Base-by-base conservation (phyloP, 92 coral and sea anemone genomes). In the Isaurus tuberculatus region DNA sequence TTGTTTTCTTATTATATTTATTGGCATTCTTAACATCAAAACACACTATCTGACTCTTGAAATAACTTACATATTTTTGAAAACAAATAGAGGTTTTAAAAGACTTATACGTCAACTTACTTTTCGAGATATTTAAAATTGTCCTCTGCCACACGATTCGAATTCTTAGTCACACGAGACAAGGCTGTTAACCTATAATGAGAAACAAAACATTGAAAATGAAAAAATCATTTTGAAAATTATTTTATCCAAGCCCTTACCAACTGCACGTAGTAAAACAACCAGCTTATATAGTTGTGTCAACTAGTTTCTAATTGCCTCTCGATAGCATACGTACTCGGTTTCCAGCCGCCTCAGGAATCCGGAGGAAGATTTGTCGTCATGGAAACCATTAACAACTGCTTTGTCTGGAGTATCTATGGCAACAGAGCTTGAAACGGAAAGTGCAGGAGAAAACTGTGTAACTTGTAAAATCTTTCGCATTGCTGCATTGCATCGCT, bases 61-160 rank as follows among this genome's bases (percentile, higher is more conserved):
- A 6, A 8, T 0, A 42, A 11, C 46, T 11, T 5, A 11, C 46
- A 11, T 40, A 5, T 5, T 40, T 40, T 5, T 40, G 5, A 0
- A 40, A 40, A 40, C 8, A 40, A 15, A 49, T n/a, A 2, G 5
- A 11, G 13, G 13, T 11, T 4, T 49, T 49, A 5, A 49, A 49
- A 4, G 17, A 17, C 22, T 22, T 8, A 0, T 20, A 19, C 0
- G 4, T 11, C 32, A 23, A 86, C 86, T 86, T 85, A 93, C 98
- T 81, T 82, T 73, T 92, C 89, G 14, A 96, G 81, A 29, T 91
- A 92, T 44, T 89, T 70, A 0, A 88, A 85, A 65, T 92, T 94
- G 64, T 89, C 79, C 37, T 72, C 72, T 37, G 98, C 95, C 13
- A 79, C 81, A 22, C 49, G 68, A 37, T 85, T 80, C 0, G 96